These are phyloP conservation scores for Hydroisotoma schaefferi DNA, from an alignment of 2,888 invertebrate genomes.

Conservation along the genomic window DNA sequence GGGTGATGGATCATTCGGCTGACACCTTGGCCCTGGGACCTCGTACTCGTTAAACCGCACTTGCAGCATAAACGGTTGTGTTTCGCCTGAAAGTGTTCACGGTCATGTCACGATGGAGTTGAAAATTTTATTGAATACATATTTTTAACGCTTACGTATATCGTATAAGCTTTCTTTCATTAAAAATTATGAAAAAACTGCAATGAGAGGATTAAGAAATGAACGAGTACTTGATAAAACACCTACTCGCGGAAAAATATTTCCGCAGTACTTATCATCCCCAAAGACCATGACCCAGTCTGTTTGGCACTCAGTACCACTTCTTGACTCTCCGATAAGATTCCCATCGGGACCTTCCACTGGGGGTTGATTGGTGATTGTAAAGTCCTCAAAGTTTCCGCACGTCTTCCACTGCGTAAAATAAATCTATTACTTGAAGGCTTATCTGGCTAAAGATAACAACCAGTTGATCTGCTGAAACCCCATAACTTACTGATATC, in stretches of 20 bases:
- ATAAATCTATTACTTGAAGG: neutral
- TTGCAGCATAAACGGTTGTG: constrained; percentile 40
- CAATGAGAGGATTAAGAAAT: too few relatives aligned
- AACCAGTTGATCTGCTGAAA: too few relatives aligned
- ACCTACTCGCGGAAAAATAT: constrained; percentile 24
- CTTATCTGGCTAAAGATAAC: too few relatives aligned
- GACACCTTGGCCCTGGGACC: constrained; percentile 14
- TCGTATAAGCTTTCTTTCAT: too few relatives aligned
- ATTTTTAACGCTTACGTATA: too few relatives aligned
- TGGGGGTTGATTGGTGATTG: neutral
- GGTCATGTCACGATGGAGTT: too few relatives aligned
- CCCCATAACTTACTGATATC: constrained; percentile 40
- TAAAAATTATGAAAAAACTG: too few relatives aligned
- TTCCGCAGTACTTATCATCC: constrained; percentile 40
- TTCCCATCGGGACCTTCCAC: neutral
- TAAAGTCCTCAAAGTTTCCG: too few relatives aligned
- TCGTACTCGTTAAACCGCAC: constrained; percentile 41
- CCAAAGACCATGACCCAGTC: constrained; percentile 45
- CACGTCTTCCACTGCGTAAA: constrained; percentile 39
- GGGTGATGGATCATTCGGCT: constrained; percentile 5
- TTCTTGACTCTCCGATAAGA: neutral
- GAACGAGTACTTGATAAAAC: too few relatives aligned
- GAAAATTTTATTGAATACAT: neutral
- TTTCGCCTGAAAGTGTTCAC: constrained; percentile 27
- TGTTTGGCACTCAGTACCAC: neutral